Evolutionary conservation across 2,888 invertebrate genomes (phyloP).

Genomic region (Chrysopilus asiliformis): DNA sequence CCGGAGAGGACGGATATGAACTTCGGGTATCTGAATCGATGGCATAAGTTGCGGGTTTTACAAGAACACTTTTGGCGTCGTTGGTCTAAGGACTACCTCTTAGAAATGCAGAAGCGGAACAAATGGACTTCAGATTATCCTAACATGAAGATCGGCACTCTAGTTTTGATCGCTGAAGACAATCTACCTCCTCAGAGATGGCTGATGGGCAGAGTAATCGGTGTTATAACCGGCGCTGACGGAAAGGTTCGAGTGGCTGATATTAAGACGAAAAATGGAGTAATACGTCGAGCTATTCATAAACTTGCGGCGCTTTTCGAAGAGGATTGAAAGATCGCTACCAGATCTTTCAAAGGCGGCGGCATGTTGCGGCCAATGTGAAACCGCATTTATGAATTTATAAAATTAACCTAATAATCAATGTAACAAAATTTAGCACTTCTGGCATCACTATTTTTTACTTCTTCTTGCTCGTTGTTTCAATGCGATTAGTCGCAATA

Average conservation of each 20-base stretch:
- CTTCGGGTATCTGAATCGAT: not conserved
- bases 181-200: slow-evolving; percentile 16
- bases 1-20: not conserved
- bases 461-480: too few relatives aligned
- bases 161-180: slow-evolving; percentile 19
- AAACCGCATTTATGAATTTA: too few relatives aligned
- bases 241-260: slow-evolving; percentile 14
- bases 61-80: not conserved
- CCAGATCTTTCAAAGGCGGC: too few relatives aligned
- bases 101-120: not conserved
- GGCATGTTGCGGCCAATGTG: too few relatives aligned
- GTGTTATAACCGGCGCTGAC: slow-evolving; percentile 17
- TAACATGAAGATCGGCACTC: slow-evolving; percentile 11
- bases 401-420: too few relatives aligned
- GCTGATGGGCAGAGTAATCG: slow-evolving; percentile 16
- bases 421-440: too few relatives aligned
- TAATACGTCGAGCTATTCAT: too few relatives aligned
- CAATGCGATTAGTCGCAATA: too few relatives aligned
- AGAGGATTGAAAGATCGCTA: too few relatives aligned
- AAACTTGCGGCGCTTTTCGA: too few relatives aligned
- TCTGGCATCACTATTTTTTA: too few relatives aligned
- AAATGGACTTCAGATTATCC: slow-evolving; percentile 1
- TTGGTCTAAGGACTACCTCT: not conserved
- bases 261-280: too few relatives aligned
- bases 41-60: slow-evolving; percentile 16